Evolutionary conservation across 2,888 invertebrate genomes (phyloP).

Genomic region (Mylabris sibirica): DNA sequence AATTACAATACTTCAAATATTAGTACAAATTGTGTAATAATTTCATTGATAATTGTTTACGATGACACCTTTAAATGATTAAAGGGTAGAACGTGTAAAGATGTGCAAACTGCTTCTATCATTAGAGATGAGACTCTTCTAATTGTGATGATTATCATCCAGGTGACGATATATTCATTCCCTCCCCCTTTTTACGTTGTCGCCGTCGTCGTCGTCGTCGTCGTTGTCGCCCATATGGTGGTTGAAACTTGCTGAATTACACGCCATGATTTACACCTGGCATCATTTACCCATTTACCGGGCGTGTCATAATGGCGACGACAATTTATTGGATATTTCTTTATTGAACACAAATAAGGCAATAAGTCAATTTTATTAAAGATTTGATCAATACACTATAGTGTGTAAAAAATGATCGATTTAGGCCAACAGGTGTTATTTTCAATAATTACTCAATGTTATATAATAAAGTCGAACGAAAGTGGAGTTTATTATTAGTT

Average conservation of each 20-base stretch:
- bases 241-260: conserved; percentile 16
- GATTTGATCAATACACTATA: not conserved
- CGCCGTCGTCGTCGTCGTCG: too few relatives aligned
- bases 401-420: too few relatives aligned
- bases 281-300: conserved; percentile 6
- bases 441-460: conserved; percentile 11
- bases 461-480: conserved; percentile 7
- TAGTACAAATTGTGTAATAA: conserved; percentile 29
- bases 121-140: conserved; percentile 32
- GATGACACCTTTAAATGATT: conserved; percentile 32
- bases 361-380: not conserved
- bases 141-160: conserved; percentile 22
- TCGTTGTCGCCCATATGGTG: conserved; percentile 10
- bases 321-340: too few relatives aligned
- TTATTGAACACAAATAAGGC: too few relatives aligned
- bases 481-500: not conserved
- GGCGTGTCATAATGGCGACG: conserved; percentile 21
- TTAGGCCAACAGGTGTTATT: conserved; percentile 14
- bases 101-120: conserved; percentile 41
- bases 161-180: conserved; percentile 26
- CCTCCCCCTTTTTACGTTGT: not conserved
- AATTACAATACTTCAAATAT: too few relatives aligned
- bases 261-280: conserved; percentile 32
- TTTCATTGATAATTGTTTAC: conserved; percentile 38
- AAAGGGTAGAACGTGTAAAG: conserved; percentile 38